Evolutionary conservation across 1,140 invertebrate species (phyloP), one percentile per base, ranked within the genome.

Genomic region (Galendromus occidentalis): DNA sequence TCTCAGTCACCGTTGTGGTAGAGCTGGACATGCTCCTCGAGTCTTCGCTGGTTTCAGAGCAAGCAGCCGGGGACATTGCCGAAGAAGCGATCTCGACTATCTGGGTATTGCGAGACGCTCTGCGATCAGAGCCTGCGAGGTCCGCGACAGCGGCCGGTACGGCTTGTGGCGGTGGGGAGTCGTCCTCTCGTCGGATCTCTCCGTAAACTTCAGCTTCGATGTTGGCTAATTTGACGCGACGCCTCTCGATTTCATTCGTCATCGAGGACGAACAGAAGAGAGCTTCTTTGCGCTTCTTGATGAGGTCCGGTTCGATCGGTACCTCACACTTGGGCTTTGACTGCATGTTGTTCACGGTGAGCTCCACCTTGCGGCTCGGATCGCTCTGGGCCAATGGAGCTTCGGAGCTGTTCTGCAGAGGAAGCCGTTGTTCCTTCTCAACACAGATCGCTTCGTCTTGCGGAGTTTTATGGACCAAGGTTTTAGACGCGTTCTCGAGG

Each of bases 231-330:
- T 59, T 59, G 22, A 33, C 51, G 51, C 51, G 51, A 29, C 51
- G 51, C 33, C 51, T 59, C 51, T 59, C 51, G 22, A 59, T 59
- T 29, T 59, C 51, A 22, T 59, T 59, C 51, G 51, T 59, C 51
- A 33, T 59, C 51, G 51, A 59, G 51, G 51, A 59, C 51, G 51
- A 59, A 59, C 51, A 59, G 51, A 59, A 59, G 51, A 59, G 51
- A 59, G 51, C 51, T 25, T 59, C 51, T 33, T 59, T 59, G 51
- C 51, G 51, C 33, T 59, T 59, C 14, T 22, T 17, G 33, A 59
- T 59, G 14, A 59, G 51, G 51, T 59, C 51, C 4, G 51, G 51
- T 33, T 59, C 51, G 22, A 59, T 59, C 17, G 51, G 25, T 25
- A 59, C 51, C 51, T 59, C 51, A 33, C 25, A 29, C 25, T 59